These are phyloP conservation scores for Bovichtus variegatus DNA, from an alignment of 2,797 vertebrate genomes.

Conservation along the genomic window DNA sequence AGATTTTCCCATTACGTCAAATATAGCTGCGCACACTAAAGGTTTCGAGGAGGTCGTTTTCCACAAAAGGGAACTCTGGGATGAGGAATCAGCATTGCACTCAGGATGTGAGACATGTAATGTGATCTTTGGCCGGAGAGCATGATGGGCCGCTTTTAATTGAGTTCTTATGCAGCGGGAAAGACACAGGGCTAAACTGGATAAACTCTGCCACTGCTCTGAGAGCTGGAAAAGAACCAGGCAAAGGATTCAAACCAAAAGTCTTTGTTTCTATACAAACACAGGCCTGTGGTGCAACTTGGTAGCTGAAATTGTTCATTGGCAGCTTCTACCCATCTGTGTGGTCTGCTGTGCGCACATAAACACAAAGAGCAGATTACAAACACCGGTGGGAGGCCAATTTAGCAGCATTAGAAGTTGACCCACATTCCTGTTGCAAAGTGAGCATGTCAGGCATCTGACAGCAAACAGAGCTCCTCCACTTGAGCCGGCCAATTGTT, in stretches of 20 bases:
- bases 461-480: slow-evolving; percentile 32
- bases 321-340: slow-evolving; percentile 44
- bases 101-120: slow-evolving; percentile 65
- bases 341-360: slow-evolving; percentile 35
- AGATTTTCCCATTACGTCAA: slow-evolving; percentile 68
- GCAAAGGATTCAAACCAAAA: slow-evolving; percentile 52
- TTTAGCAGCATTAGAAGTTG: slow-evolving; percentile 64
- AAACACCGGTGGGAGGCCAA: slow-evolving; percentile 58
- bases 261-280: slow-evolving; percentile 57
- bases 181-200: slow-evolving; percentile 51
- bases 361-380: slow-evolving; percentile 66
- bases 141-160: slow-evolving; percentile 62
- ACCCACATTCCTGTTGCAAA: slow-evolving; percentile 68
- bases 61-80: slow-evolving; percentile 48
- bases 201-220: slow-evolving; percentile 21
- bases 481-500: slow-evolving; percentile 50
- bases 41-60: slow-evolving; percentile 60
- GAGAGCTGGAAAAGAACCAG: too few relatives aligned
- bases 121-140: slow-evolving; percentile 65
- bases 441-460: slow-evolving; percentile 49
- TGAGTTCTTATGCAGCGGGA: slow-evolving; percentile 66
- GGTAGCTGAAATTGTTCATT: slow-evolving; percentile 46
- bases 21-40: slow-evolving; percentile 45
- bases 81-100: slow-evolving; percentile 54
- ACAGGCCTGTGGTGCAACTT: slow-evolving; percentile 41